Base-by-base conservation (phyloP, 23 tunicate genomes). In the Oikopleura vanhoeffeni region DNA sequence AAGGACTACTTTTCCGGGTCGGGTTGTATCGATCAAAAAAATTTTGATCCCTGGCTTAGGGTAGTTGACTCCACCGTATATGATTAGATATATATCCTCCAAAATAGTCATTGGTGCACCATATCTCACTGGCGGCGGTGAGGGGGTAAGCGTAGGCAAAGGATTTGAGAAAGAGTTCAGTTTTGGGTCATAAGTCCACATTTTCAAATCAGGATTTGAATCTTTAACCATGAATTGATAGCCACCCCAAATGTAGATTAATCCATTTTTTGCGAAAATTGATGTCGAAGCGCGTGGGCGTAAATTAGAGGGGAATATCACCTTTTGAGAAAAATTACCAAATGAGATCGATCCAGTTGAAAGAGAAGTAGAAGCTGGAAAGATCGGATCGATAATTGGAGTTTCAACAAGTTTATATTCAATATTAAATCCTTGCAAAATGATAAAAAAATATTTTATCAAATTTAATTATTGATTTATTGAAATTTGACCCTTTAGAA, bases 71-170 rank as follows among this genome's bases (percentile, higher is more conserved):
- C 79, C 79, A 2, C 79, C 79, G 32, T 71, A 71, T 3, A 71
- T 28, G 2, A 71, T 18, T 18, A 30, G 3, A 3, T 18, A 30
- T 71, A 18, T 71, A 2, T 71, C 79, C 34, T 71, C 35, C 4
- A 24, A 71, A 32, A 71, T 28, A 4, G 79, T 71, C 79, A 71
- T 71, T 32, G 79, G 79, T 2, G 79, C 79, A 4, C 79, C 79
- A 71, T 71, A 71, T 71, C 79, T 33, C 35, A 71, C 4, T 32
- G 34, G 79, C 36, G 79, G 79, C 27, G 34, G 35, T 13, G 64
- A 49, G 13, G 13, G 18, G 64, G 64, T 49, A 8, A 49, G 64
- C 24, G 64, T 49, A n/a, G n/a, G n/a, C n/a, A n/a, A n/a, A n/a
- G n/a, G n/a, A n/a, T n/a, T n/a, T 8, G 60, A 49, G 60, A 8